Base-by-base conservation (phyloP, 2,797 vertebrate species). In the Rhinichthys osculus region DNA sequence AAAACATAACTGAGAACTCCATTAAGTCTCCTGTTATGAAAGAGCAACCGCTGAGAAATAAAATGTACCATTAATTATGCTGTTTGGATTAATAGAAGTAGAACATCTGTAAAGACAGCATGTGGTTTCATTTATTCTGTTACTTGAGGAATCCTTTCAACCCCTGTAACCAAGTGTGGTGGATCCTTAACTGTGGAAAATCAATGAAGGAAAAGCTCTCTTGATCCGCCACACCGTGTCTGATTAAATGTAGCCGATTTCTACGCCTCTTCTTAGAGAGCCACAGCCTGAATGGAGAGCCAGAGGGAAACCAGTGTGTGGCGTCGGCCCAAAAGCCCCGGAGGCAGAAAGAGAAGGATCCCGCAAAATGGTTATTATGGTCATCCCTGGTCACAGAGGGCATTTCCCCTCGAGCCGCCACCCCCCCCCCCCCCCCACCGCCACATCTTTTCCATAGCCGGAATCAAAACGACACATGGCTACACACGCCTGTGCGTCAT, bases 211-310 rank as follows among this genome's bases (percentile, higher is more conserved):
- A 92, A 93, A 94, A 94, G 92, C 90, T 88, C 92, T 89, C 92
- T 92, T 94, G 91, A 94, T 93, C 92, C 92, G 90, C 91, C 91
- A 88, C 87, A 94, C 92, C 94, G 85, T 92, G 93, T 92, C 93
- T 91, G 91, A 95, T 95, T 94, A 94, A 94, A 95, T 95, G 92
- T 93, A 93, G 92, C 88, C 72, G 50, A 94, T 95, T 95, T 94
- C 92, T 93, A 94, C 91, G 93, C 92, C 93, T 90, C 88, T 86
- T 89, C 90, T 88, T 78, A 74, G 88, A 89, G 91, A 90, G 90
- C 88, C 83, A 72, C 85, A 85, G 89, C 85, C 90, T 95, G 92
- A 95, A 93, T 91, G 89, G 92, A 87, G 92, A 89, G 86, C 93
- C 89, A 90, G 87, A 90, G 92, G 44, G 82, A 82, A 86, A 87